Conservation (phyloP, 2,888 invertebrate genomes). For the Melinaea marsaeus region DNA sequence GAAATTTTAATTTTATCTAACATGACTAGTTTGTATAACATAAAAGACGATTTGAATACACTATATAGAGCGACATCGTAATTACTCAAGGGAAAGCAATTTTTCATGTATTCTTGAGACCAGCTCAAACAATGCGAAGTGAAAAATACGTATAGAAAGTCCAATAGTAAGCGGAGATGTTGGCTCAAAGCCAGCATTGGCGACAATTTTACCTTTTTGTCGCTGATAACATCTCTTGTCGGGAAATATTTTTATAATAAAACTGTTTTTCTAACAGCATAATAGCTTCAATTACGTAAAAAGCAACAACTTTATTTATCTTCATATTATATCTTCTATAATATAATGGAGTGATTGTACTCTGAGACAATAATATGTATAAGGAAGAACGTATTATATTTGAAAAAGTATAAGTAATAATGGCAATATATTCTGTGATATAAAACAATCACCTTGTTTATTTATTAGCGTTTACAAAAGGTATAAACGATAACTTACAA, state of each 20-base stretch:
- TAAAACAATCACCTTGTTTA: too few species aligned
- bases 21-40: neutral
- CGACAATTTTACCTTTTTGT: constrained; percentile 46
- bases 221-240: constrained; percentile 52
- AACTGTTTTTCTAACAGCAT: constrained; percentile 18
- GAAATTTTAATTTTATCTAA: too few species aligned
- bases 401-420: too few species aligned
- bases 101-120: constrained; percentile 31
- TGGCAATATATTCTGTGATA: too few species aligned
- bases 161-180: constrained; percentile 27
- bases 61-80: constrained; percentile 25
- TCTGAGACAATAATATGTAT: too few species aligned
- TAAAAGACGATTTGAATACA: constrained; percentile 5
- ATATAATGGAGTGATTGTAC: neutral
- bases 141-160: constrained; percentile 33
- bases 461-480: too few species aligned
- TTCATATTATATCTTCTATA: constrained; percentile 8
- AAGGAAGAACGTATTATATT: too few species aligned
- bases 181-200: constrained; percentile 54
- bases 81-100: constrained; percentile 36
- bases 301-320: constrained; percentile 16
- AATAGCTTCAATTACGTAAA: constrained; percentile 27
- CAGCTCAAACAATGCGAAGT: constrained; percentile 27
- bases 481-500: too few species aligned
- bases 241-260: constrained; percentile 45